phyloP scores from a whole-genome alignment of 1,140 invertebrate species.

The Hydropsyche tenuis region DNA sequence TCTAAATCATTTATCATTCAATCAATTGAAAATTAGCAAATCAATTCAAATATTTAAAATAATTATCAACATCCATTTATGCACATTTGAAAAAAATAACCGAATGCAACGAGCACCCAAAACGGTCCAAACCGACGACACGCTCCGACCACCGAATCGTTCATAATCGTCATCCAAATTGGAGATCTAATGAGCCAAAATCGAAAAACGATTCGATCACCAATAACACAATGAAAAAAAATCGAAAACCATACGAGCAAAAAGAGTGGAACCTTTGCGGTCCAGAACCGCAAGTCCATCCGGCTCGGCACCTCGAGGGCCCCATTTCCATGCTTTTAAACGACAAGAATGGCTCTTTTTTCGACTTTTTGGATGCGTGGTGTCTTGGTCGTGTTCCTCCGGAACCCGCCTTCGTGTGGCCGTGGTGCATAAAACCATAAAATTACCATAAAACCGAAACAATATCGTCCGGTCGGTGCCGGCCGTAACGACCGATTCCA shows the following conservation, averaged over 20 bases:
- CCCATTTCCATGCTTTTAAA: conserved; percentile 43
- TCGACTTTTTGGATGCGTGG: neutral
- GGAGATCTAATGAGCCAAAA: conserved; percentile 24
- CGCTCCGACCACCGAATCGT: neutral
- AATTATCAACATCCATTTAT: too few species aligned
- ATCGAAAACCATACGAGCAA: neutral
- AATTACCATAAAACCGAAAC: conserved; percentile 50
- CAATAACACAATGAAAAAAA: neutral
- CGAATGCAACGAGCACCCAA: too few species aligned
- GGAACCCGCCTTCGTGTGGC: neutral
- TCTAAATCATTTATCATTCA: too few species aligned
- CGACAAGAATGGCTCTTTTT: conserved; percentile 42
- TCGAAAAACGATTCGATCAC: conserved; percentile 7
- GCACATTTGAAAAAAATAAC: too few species aligned
- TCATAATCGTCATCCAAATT: conserved; percentile 11
- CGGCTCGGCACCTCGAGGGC: conserved; percentile 41
- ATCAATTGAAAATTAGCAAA: too few species aligned
- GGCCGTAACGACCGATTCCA: conserved; percentile 38
- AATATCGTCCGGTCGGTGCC: conserved; percentile 45
- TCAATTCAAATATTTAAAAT: too few species aligned
- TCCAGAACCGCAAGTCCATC: conserved; percentile 44
- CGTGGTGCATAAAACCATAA: conserved; percentile 49
- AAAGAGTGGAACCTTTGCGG: conserved; percentile 35
- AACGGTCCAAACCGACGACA: conserved; percentile 3
- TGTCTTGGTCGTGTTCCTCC: neutral